phyloP scores from a whole-genome alignment of 2,888 invertebrate species.

The Psylliodes chrysocephalus region DNA sequence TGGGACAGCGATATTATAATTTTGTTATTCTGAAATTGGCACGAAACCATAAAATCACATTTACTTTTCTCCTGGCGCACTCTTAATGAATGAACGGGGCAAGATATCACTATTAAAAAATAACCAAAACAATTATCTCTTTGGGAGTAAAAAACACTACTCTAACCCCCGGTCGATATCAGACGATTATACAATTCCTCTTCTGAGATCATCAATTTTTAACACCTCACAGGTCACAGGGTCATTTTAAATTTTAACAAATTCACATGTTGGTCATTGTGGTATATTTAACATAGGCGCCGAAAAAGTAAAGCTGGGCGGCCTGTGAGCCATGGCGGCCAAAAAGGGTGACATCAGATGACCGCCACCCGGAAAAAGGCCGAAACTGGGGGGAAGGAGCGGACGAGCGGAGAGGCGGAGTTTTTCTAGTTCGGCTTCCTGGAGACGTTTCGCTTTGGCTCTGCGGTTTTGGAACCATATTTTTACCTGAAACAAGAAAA shows the following conservation, averaged over 20 bases:
- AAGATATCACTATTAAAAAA: constrained; percentile 25
- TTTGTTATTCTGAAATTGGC: too few relatives aligned
- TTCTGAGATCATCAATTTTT: not conserved
- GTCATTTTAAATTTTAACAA: not conserved
- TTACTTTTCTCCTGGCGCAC: too few relatives aligned
- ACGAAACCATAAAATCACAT: too few relatives aligned
- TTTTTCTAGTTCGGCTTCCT: constrained; percentile 95
- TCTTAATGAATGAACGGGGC: too few relatives aligned
- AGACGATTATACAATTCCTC: not conserved
- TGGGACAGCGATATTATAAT: too few relatives aligned
- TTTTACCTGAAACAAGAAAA: constrained; percentile 71
- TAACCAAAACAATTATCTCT: not conserved
- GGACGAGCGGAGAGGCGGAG: constrained; percentile 86
- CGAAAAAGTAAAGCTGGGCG: constrained; percentile 70
- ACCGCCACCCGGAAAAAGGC: constrained; percentile 73
- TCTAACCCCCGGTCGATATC: not conserved
- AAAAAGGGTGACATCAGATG: constrained; percentile 70
- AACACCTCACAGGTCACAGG: constrained; percentile 17
- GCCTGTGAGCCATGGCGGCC: constrained; percentile 72
- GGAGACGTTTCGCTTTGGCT: constrained; percentile 95
- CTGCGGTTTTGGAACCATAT: constrained; percentile 82
- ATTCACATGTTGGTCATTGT: constrained; percentile 63
- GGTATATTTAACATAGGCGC: constrained; percentile 71
- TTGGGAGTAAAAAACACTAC: constrained; percentile 5
- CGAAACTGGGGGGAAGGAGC: constrained; percentile 77